These are phyloP conservation scores for Microctonus hyperodae DNA, from an alignment of 2,888 invertebrate genomes.

Conservation along the genomic window DNA sequence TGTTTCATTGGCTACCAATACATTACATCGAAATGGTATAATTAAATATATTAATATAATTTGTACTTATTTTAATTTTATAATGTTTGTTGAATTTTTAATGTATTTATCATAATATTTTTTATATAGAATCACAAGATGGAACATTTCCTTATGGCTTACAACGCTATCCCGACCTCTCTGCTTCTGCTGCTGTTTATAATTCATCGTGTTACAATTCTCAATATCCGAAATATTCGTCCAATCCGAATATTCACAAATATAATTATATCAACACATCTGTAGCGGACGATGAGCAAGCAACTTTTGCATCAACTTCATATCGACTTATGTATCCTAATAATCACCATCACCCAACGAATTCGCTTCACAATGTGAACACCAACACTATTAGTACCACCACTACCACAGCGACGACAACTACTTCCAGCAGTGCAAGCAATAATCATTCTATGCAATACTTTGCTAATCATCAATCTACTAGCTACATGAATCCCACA, in stretches of 20 bases:
- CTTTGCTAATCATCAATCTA: constrained; percentile 51
- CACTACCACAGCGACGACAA: neutral
- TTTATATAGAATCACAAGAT: constrained; percentile 53
- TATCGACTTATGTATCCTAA: constrained; percentile 49
- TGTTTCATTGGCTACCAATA: constrained; percentile 47
- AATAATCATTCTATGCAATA: constrained; percentile 47
- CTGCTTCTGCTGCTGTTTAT: too few species aligned
- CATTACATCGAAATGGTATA: constrained; percentile 52
- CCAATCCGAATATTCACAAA: constrained; percentile 53
- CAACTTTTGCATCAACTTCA: constrained; percentile 44
- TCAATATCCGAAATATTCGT: constrained; percentile 54
- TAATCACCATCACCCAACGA: constrained; percentile 28
- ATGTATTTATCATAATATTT: constrained; percentile 51
- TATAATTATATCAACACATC: constrained; percentile 56
- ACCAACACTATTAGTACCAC: neutral
- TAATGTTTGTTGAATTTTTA: too few species aligned
- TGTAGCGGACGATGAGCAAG: constrained; percentile 29
- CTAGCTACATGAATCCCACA: constrained; percentile 48
- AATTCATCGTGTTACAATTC: constrained; percentile 54
- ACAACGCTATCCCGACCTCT: constrained; percentile 54
- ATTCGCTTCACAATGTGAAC: too few species aligned
- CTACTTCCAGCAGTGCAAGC: constrained; percentile 20
- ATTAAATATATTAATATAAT: neutral
- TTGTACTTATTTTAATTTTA: constrained; percentile 35
- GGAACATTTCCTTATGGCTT: constrained; percentile 54